Conservation (phyloP, 2,888 invertebrate species). For the Drosophila greeni region DNA sequence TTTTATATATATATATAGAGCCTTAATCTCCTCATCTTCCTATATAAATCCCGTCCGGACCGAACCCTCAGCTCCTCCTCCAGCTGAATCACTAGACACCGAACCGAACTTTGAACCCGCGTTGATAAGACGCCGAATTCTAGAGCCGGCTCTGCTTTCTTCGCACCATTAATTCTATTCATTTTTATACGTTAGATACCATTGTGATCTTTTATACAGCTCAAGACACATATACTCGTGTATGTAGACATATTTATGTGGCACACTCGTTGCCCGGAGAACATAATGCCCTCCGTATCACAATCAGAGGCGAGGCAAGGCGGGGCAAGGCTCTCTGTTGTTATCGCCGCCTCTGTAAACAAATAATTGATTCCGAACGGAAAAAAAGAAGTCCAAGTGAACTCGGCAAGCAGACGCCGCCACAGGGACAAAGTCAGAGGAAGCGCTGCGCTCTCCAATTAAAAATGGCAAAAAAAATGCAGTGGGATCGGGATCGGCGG, state of each 20-base stretch:
- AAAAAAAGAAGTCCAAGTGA: conserved; percentile 22
- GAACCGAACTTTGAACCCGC: conserved; percentile 50
- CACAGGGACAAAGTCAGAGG: conserved; percentile 11
- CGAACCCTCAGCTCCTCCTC: conserved; percentile 9
- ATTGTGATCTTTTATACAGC: not conserved
- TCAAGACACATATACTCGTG: not conserved
- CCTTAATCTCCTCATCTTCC: conserved; percentile 26
- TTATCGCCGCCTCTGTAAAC: conserved; percentile 46
- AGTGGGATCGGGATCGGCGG: not conserved
- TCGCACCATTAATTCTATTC: conserved; percentile 2
- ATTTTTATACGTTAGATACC: not conserved
- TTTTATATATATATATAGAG: no score
- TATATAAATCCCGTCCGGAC: not conserved
- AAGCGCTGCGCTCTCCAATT: conserved; percentile 1
- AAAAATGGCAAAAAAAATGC: not conserved
- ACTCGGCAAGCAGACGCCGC: conserved; percentile 8
- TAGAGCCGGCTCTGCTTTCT: not conserved
- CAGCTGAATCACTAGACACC: conserved; percentile 48
- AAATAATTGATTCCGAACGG: conserved; percentile 46
- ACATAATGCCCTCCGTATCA: conserved; percentile 22
- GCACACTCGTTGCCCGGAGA: conserved; percentile 2
- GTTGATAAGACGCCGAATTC: conserved; percentile 42
- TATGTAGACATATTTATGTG: conserved; percentile 1
- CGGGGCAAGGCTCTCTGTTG: conserved; percentile 25
- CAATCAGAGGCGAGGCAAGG: conserved; percentile 9